phyloP scores from a whole-genome alignment of 2,888 invertebrate genomes.

The Athripsodes cinereus region DNA sequence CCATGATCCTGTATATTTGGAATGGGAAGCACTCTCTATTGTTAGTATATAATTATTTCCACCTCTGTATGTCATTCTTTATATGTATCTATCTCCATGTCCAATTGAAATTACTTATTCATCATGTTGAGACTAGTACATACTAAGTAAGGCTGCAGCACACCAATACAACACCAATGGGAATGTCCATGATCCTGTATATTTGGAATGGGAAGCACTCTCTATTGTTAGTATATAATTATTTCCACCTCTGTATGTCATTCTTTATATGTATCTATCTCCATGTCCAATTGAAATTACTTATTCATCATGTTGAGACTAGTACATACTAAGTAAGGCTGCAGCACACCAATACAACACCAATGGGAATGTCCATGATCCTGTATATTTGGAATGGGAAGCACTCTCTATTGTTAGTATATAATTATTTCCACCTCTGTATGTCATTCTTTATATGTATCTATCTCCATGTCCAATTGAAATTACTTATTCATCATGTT shows the following conservation, averaged over 20 bases:
- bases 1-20: slow-evolving; percentile 65
- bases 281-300: too few relatives aligned
- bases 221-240: slow-evolving; percentile 45
- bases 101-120: too few relatives aligned
- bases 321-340: slow-evolving; percentile 64
- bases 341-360: slow-evolving; percentile 40
- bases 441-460: too few relatives aligned
- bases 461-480: too few relatives aligned
- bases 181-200: slow-evolving; percentile 57
- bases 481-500: too few relatives aligned
- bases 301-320: too few relatives aligned
- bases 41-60: too few relatives aligned
- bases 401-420: slow-evolving; percentile 55
- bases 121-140: slow-evolving; percentile 70
- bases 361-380: slow-evolving; percentile 50
- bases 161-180: slow-evolving; percentile 38
- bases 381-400: slow-evolving; percentile 79
- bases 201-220: slow-evolving; percentile 82
- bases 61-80: too few relatives aligned
- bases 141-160: slow-evolving; percentile 57
- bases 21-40: slow-evolving; percentile 76
- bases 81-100: too few relatives aligned
- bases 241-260: too few relatives aligned
- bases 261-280: too few relatives aligned
- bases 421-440: too few relatives aligned